Evolutionary conservation across 92 coral and sea anemone genomes (phyloP).

Genomic region (Blastomussa wellsi): DNA sequence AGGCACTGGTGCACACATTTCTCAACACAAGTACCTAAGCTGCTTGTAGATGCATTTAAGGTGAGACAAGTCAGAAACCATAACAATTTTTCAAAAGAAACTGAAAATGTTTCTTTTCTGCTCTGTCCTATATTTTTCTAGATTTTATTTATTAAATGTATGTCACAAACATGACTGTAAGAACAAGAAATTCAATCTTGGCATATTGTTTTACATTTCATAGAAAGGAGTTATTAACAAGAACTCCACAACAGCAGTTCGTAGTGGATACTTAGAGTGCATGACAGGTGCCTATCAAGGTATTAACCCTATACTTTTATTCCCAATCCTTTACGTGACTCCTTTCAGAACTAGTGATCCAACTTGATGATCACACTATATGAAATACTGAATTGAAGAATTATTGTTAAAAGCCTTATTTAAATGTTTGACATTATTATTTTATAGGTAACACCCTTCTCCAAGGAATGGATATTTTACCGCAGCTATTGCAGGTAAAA

Average conservation of each 20-base stretch:
- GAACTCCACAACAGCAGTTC: conserved; percentile 76
- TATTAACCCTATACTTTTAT: conserved; percentile 18
- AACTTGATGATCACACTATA: too few relatives aligned
- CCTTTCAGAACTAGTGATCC: too few relatives aligned
- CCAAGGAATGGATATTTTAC: conserved; percentile 78
- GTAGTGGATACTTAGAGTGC: conserved; percentile 80
- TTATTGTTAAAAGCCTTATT: neutral
- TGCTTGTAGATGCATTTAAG: conserved; percentile 79
- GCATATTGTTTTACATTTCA: neutral
- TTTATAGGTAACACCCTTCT: conserved; percentile 81
- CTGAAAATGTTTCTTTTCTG: too few relatives aligned
- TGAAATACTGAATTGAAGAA: too few relatives aligned
- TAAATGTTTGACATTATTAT: neutral
- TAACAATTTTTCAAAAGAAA: too few relatives aligned
- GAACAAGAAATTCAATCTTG: neutral
- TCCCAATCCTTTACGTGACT: too few relatives aligned
- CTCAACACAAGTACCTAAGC: conserved; percentile 67
- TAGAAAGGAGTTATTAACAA: conserved; percentile 94
- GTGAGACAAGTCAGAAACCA: conserved; percentile 29
- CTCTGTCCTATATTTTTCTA: too few relatives aligned
- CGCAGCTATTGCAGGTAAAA: conserved; percentile 86
- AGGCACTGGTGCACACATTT: conserved; percentile 84
- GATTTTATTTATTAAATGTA: too few relatives aligned
- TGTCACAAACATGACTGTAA: too few relatives aligned
- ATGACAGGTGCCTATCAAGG: conserved; percentile 88